Evolutionary conservation across 37 sponge, comb jelly and placozoan species (phyloP).

Genomic region (Agelas oroides): DNA sequence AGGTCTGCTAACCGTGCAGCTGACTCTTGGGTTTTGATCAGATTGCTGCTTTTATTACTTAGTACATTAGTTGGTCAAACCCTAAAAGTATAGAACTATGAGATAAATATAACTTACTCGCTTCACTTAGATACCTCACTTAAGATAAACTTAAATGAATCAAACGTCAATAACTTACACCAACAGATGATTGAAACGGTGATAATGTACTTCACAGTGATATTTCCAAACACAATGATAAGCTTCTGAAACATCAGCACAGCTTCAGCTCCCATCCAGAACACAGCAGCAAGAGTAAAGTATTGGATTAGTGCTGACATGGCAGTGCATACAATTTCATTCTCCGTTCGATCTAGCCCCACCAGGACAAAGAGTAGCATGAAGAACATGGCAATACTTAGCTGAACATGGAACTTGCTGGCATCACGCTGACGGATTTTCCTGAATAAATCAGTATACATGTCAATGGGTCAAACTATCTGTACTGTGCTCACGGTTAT

Average conservation of each 20-base stretch:
- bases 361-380: slow-evolving; percentile 43
- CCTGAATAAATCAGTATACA: slow-evolving; percentile 14
- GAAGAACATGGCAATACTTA: slow-evolving; percentile 48
- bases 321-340: slow-evolving; percentile 35
- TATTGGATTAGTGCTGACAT: slow-evolving; percentile 50
- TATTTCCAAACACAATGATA: slow-evolving; percentile 55
- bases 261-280: slow-evolving; percentile 74
- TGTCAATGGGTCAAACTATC: too few species aligned
- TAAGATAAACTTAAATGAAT: too few species aligned
- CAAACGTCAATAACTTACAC: slow-evolving; percentile 53
- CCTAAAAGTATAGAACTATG: too few species aligned
- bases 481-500: too few species aligned
- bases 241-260: slow-evolving; percentile 57
- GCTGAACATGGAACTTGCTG: slow-evolving; percentile 59
- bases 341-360: slow-evolving; percentile 56
- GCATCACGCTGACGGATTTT: slow-evolving; percentile 42
- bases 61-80: too few species aligned
- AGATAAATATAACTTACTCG: too few species aligned
- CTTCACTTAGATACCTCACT: too few species aligned
- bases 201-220: slow-evolving; percentile 9
- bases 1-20: too few species aligned
- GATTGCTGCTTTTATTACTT: too few species aligned
- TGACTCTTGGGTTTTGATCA: too few species aligned
- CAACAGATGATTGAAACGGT: slow-evolving; percentile 52
- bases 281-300: slow-evolving; percentile 48